These are phyloP conservation scores for Paralvinella palmiformis DNA, from an alignment of 1,140 invertebrate genomes.

Conservation along the genomic window DNA sequence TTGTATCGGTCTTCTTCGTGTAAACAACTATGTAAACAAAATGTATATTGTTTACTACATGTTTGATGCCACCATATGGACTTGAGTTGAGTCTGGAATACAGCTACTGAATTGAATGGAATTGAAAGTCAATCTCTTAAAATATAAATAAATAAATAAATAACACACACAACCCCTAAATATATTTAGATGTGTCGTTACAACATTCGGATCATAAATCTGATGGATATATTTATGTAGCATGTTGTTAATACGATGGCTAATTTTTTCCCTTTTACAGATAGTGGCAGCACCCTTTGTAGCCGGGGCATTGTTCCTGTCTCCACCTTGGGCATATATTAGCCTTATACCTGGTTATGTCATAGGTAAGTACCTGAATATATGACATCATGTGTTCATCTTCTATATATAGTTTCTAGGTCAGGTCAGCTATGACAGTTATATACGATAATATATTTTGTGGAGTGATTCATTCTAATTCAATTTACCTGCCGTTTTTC, in stretches of 20 bases:
- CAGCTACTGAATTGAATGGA: too few relatives aligned
- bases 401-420: not conserved
- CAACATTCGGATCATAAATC: too few relatives aligned
- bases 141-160: too few relatives aligned
- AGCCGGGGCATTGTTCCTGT: slow-evolving; percentile 79
- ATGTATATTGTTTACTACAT: too few relatives aligned
- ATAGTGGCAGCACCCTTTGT: slow-evolving; percentile 79
- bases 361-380: slow-evolving; percentile 36
- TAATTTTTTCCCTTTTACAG: slow-evolving; percentile 53
- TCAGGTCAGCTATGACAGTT: not conserved
- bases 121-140: too few relatives aligned
- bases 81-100: too few relatives aligned
- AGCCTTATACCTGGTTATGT: slow-evolving; percentile 45
- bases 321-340: slow-evolving; percentile 71
- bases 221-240: not conserved
- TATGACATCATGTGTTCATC: not conserved
- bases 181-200: too few relatives aligned
- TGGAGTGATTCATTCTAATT: not conserved
- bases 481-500: not conserved
- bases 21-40: too few relatives aligned
- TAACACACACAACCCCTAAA: too few relatives aligned
- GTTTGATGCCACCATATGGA: too few relatives aligned
- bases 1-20: too few relatives aligned
- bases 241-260: not conserved
- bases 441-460: not conserved